A percentile compares a stretch with the other conserved stretches of the same genome.
Conservation (phyloP, 2,888 invertebrate species). For the Eurytoma californica region DNA sequence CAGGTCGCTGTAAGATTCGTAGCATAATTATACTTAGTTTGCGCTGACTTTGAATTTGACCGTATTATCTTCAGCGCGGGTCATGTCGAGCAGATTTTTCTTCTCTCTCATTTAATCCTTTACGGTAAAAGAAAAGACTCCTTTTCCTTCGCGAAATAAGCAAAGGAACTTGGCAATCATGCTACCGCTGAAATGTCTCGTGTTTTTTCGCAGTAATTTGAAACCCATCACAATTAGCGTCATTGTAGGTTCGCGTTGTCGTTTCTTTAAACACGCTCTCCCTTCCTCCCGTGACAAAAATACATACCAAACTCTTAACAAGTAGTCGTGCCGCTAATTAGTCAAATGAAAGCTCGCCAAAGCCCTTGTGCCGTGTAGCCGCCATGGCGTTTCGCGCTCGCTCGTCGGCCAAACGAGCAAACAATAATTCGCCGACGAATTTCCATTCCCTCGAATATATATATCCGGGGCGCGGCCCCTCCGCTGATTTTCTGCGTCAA, state of each 20-base stretch:
- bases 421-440: constrained; percentile 34
- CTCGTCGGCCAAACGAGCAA: constrained; percentile 1
- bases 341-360: constrained; percentile 4
- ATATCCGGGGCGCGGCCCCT: neutral
- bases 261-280: too few species aligned
- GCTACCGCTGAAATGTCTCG: neutral
- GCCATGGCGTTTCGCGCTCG: neutral
- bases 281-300: neutral
- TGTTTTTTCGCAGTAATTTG: neutral
- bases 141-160: neutral
- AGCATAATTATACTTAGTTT: constrained; percentile 8
- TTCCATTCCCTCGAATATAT: constrained; percentile 35
- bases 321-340: constrained; percentile 27
- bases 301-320: neutral
- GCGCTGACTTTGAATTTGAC: constrained; percentile 16
- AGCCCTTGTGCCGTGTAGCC: neutral
- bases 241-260: neutral
- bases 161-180: too few species aligned
- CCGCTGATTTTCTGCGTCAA: constrained; percentile 3
- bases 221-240: constrained; percentile 4
- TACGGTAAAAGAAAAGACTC: neutral
- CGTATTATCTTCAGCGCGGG: constrained; percentile 17
- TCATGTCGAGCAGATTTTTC: neutral
- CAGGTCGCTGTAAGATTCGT: constrained; percentile 18
- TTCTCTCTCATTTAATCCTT: neutral